Percentiles rank a stretch among this genome's conserved stretches.
phyloP scores from a whole-genome alignment of 2,113 vertebrate genomes.

The Indri indri region DNA sequence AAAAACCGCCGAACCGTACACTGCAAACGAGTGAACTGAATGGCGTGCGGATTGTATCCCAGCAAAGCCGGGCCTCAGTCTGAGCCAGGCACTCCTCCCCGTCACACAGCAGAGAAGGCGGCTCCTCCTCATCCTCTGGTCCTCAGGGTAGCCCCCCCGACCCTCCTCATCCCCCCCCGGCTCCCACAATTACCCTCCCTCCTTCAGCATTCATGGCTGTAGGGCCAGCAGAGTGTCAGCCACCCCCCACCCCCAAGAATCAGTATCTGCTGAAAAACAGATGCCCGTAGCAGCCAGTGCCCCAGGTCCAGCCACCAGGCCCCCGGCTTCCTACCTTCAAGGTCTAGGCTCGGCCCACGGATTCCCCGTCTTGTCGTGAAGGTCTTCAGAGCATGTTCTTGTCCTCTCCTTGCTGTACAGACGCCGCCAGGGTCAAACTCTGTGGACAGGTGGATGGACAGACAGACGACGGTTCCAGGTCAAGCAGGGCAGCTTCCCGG shows the following conservation, averaged over 20 bases:
- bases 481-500: background rate
- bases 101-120: accelerated
- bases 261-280: background rate
- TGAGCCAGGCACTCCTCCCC: too few species aligned
- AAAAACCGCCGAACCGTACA: background rate
- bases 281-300: too few species aligned
- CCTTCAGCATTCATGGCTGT: too few species aligned
- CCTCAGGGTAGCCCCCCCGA: background rate
- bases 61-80: background rate
- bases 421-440: background rate
- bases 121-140: background rate
- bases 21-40: background rate
- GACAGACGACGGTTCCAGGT: background rate
- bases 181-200: background rate
- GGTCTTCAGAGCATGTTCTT: background rate
- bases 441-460: background rate
- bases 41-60: background rate
- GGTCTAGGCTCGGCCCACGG: background rate
- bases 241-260: background rate
- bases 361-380: background rate
- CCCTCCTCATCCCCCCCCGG: too few species aligned
- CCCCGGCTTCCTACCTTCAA: background rate
- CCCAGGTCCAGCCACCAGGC: background rate
- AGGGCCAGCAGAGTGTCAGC: too few species aligned
- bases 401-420: background rate